Evolutionary conservation across 2,113 vertebrate species (phyloP).

Genomic region (Plecturocebus donacophilus): DNA sequence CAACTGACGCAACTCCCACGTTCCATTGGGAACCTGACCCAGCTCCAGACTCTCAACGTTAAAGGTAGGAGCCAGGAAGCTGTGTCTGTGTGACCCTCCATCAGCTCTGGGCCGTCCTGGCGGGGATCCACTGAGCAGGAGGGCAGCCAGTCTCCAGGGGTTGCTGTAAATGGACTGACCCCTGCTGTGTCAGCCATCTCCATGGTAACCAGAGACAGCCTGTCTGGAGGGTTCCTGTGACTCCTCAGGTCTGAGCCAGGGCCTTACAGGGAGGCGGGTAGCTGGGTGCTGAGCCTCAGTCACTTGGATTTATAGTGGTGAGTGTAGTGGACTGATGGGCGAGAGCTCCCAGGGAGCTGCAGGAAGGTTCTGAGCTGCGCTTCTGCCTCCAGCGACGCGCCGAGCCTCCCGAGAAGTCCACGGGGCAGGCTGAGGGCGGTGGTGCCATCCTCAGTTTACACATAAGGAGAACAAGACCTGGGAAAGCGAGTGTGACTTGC

Average conservation of each 20-base stretch:
- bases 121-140: not conserved
- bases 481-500: not conserved
- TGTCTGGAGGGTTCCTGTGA: not conserved
- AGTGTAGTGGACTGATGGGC: rapidly evolving
- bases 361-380: rapidly evolving
- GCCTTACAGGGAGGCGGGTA: not conserved
- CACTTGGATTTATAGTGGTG: rapidly evolving
- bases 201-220: not conserved
- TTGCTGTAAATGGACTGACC: not conserved
- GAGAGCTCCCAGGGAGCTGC: rapidly evolving
- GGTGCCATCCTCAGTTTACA: not conserved
- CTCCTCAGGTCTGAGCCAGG: not conserved
- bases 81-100: rapidly evolving
- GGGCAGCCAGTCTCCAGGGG: not conserved
- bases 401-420: not conserved
- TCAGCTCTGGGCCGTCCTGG: not conserved
- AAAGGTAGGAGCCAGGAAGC: slow-evolving; percentile 86
- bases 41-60: slow-evolving; percentile 93
- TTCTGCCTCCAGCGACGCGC: rapidly evolving
- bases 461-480: not conserved
- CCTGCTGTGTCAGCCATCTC: not conserved
- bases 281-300: rapidly evolving
- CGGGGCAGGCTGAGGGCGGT: not conserved
- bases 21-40: slow-evolving; percentile 88
- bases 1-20: slow-evolving; percentile 89